These are phyloP conservation scores for Chymomyza amoena DNA, from an alignment of 2,888 invertebrate species.

Conservation along the genomic window DNA sequence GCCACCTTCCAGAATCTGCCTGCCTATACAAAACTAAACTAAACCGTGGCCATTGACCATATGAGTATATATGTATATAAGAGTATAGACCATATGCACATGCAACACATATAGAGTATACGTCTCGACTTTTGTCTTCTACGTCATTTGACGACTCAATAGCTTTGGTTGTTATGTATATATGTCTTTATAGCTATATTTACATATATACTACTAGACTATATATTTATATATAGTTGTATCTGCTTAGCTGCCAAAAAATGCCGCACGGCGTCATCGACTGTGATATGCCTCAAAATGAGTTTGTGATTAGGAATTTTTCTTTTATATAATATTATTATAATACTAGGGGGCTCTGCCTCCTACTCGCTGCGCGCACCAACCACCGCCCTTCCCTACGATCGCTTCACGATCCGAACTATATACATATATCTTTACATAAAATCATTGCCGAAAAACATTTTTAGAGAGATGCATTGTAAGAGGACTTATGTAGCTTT, in stretches of 20 bases:
- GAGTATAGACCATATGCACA: slow-evolving; percentile 18
- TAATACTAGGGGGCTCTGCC: too few relatives aligned
- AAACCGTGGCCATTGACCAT: slow-evolving; percentile 12
- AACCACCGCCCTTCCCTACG: too few relatives aligned
- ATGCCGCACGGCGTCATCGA: slow-evolving; percentile 13
- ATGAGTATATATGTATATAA: neutral
- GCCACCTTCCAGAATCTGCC: neutral
- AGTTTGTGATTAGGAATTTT: neutral
- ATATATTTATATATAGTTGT: too few relatives aligned
- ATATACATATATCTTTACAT: too few relatives aligned
- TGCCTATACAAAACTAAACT: neutral
- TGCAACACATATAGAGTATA: neutral
- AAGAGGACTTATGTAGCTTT: too few relatives aligned
- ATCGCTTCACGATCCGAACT: too few relatives aligned
- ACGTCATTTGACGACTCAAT: neutral
- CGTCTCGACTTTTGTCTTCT: neutral
- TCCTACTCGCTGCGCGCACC: too few relatives aligned
- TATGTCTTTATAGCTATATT: slow-evolving; percentile 6
- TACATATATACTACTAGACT: neutral
- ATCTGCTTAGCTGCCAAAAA: slow-evolving; percentile 54
- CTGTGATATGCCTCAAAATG: neutral
- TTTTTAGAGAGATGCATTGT: too few relatives aligned
- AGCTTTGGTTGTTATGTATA: neutral
- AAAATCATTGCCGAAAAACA: too few relatives aligned
- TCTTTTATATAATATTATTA: neutral